Evolutionary conservation across 64 coral and sea anemone species (phyloP), one percentile per base, ranked within the genome.

Genomic region (Hydrozoanthus tunicans): DNA sequence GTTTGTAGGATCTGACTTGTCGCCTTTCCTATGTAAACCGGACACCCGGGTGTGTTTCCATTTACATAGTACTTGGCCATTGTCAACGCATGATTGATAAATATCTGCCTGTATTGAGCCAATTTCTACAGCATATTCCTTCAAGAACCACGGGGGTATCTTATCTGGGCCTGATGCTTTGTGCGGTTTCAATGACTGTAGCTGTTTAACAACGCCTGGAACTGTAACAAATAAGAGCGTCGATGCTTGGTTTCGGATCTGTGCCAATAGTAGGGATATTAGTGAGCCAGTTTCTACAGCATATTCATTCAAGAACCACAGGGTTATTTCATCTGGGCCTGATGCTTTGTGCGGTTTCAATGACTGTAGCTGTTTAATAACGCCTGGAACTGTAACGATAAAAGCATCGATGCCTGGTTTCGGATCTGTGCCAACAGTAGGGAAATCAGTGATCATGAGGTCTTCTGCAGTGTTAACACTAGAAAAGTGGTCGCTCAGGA

Each of bases 71-170:
- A 62, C 56, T 5, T 23, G 15, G 17, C 17, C 79, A 81, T 8
- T 62, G 79, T 81, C 79, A 10, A 60, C 53, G 3, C 5, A 81
- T 9, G 59, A 51, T 86, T 86, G 82, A 55, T 70, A 86, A 53
- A 69, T 86, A 71, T 7, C 64, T 86, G 82, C 43, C 23, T 53
- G 5, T 20, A 86, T 86, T 9, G 82, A 62, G 65, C 64, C 82
- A 56, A 86, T 86, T 69, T 70, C 24, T 56, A 3, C 56, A 20
- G 82, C 82, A 70, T 86, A 17, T 56, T 70, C 63, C 82, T 86
- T 86, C 82, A 86, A 70, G 64, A 86, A 86, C 64, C 82, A 86
- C 17, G 82, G 65, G 2, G 82, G 65, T 86, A 86, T 70, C 7
- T 20, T 17, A 70, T 86, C 82, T 56, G 63, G 82, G 9, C 64